Evolutionary conservation across 2,888 invertebrate genomes (phyloP), one percentile per base, ranked within the genome.

Genomic region (Heteromurus nitidus): DNA sequence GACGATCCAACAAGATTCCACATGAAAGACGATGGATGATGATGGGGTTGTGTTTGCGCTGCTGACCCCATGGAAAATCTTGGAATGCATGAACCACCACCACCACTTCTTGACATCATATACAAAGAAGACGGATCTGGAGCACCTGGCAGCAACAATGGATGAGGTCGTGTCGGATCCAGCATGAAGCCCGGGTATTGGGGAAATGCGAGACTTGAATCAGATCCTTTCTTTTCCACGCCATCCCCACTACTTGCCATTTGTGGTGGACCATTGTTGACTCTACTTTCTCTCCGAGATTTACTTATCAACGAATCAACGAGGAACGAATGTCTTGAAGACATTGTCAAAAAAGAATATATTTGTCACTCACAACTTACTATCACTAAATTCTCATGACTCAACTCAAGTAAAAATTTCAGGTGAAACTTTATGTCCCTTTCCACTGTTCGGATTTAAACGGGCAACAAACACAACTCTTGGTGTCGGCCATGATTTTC

Each of bases 221-320:
- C 11, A 44, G 30, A 16, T 36, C 20, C 22, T n/a, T n/a, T 30
- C n/a, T 44, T 36, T 44, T 72, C 72, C 1, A n/a, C n/a, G n/a
- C n/a, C n/a, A n/a, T 9, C 3, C 18, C 24, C 16, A 64, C 11
- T 50, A n/a, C 24, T 11, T 30, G 7, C 47, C 28, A 26, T 22
- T 36, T 3, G 26, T 28, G 3, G 36, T 26, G 16, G 3, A 5
- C 58, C 58, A n/a, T 58, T 22, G 20, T 20, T 76, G 36, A 9
- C 76, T n/a, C n/a, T 30, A 55, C 13, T 36, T 36, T 36, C 7
- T 36, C 36, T 36, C 55, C 53, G 50, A 18, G 75, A 65, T 55
- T 75, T 76, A n/a, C 42, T 67, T 26, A 76, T 76, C 26, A 76
- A 30, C 30, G 67, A 67, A 60, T 76, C 76, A 16, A 76, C 76